Evolutionary conservation across 2,113 vertebrate genomes (phyloP).

Genomic region (Felis chaus): DNA sequence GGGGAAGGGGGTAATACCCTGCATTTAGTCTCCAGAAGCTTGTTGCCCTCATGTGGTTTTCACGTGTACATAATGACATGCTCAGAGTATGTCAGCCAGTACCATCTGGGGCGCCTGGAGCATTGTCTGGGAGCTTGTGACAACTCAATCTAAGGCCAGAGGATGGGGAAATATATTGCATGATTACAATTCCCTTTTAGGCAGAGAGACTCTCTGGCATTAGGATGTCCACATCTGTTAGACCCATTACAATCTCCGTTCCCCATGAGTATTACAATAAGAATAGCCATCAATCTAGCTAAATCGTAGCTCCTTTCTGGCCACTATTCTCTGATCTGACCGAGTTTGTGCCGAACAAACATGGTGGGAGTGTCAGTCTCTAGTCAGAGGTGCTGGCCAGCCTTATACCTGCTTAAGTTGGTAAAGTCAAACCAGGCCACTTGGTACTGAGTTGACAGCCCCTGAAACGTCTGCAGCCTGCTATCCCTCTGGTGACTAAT

Average conservation of each 20-base stretch:
- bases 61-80: slow-evolving; percentile 81
- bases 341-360: slow-evolving; percentile 55
- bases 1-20: neutral
- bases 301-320: slow-evolving; percentile 71
- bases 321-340: slow-evolving; percentile 62
- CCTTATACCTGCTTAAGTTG: neutral
- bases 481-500: neutral
- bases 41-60: slow-evolving; percentile 79
- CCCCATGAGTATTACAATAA: slow-evolving; percentile 79
- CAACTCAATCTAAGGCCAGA: slow-evolving; percentile 85
- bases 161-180: slow-evolving; percentile 79
- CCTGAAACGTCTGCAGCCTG: neutral
- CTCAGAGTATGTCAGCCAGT: slow-evolving; percentile 78
- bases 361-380: slow-evolving; percentile 23
- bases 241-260: slow-evolving; percentile 73
- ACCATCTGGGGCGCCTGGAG: slow-evolving; percentile 87
- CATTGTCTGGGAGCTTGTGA: slow-evolving; percentile 83
- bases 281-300: slow-evolving; percentile 82
- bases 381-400: neutral
- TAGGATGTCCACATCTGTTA: slow-evolving; percentile 84
- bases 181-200: slow-evolving; percentile 81
- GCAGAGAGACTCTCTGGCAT: slow-evolving; percentile 65
- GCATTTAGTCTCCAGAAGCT: slow-evolving; percentile 59
- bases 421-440: neutral
- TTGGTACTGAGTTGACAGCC: slow-evolving; percentile 6